Base-by-base conservation (phyloP, 2,888 invertebrate genomes). In the Drosophila anomalata region DNA sequence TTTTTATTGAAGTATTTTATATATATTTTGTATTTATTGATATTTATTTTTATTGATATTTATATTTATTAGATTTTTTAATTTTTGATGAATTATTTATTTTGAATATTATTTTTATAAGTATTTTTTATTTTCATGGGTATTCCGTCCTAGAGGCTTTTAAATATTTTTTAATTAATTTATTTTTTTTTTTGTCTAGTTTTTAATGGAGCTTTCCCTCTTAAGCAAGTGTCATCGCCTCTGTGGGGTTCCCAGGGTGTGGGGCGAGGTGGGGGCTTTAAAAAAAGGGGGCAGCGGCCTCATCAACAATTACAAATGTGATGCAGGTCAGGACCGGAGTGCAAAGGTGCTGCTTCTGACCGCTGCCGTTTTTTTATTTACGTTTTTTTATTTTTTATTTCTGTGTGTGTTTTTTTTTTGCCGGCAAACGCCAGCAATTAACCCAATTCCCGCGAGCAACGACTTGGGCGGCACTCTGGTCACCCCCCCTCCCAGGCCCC, bases 371-470 rank as follows among this genome's bases (percentile, higher is more conserved):
- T 33, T 36, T 62, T 46, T 42, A 36, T 36, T 24, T 36, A 31
- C 9, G 36, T 14, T 20, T 36, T 29, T 14, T 7, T 14, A 14
- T 14, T 14, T 12, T 14, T 6, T n/a, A 22, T 22, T 17, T 3
- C 9, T 20, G 22, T 20, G 1, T 20, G 22, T 20, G 1, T 11
- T 42, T 44, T 22, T 44, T 44, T 44, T 11, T 5, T 44, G 44
- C 5, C 20, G 44, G 44, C 44, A 12, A 44, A 44, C 22, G 44
- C 17, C 26, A 51, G 66, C 79, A 71, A 79, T 82, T 82, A 82
- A 84, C 82, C 82, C 79, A 81, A 76, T 83, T 83, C 62, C 57
- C 48, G 53, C 59, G 53, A 46, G 61, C 61, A 47, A 20, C 52
- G 63, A 52, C 52, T 63, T 46, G 29, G 57, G 66, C 54, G 48